Evolutionary conservation across 2,113 vertebrate genomes (phyloP).

Genomic region (Callocephalon fimbriatum): DNA sequence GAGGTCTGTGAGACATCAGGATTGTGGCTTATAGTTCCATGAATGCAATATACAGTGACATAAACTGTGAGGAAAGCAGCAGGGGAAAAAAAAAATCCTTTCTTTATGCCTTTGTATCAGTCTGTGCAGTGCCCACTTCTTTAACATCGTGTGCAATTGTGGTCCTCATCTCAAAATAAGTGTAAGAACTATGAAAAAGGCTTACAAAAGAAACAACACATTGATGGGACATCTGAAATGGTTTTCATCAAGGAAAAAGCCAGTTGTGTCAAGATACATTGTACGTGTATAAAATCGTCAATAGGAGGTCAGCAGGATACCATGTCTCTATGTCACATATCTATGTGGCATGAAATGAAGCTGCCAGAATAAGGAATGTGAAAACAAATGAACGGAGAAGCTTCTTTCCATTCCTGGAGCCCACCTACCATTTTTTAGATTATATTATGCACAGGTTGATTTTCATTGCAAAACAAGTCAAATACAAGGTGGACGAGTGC

Average conservation of each 20-base stretch:
- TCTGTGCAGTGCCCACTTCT: neutral
- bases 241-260: neutral
- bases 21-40: neutral
- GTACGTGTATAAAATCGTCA: neutral
- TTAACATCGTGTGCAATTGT: neutral
- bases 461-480: neutral
- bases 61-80: neutral
- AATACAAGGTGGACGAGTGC: neutral
- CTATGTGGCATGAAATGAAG: neutral
- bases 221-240: neutral
- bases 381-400: neutral
- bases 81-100: neutral
- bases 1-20: neutral
- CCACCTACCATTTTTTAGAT: neutral
- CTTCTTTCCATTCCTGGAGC: neutral
- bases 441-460: neutral
- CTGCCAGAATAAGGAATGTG: neutral
- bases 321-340: neutral
- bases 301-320: too few relatives aligned
- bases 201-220: neutral
- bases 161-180: neutral
- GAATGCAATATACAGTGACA: neutral
- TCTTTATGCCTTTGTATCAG: neutral
- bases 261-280: neutral
- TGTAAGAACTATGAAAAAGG: neutral